Evolutionary conservation across 2,888 invertebrate species (phyloP), one percentile per base, ranked within the genome.

Genomic region (Orthosia gracilis): DNA sequence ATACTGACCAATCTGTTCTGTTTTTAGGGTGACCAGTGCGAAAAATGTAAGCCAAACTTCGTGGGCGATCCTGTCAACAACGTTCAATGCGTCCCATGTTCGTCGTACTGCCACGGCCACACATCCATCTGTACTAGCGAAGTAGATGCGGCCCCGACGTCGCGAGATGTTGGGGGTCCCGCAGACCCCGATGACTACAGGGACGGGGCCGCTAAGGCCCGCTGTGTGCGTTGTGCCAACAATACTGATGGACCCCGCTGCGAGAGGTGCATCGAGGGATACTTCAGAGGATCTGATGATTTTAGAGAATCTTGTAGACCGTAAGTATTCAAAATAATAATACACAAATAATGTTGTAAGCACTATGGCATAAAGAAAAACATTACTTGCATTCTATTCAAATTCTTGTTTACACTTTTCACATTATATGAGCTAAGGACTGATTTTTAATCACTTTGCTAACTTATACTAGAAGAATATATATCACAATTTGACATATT

Each of bases 11-110:
- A 49, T n/a, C 5, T 12, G 0, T 66, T 61, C 61, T 18, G n/a
- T 68, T 23, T 55, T 13, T 92, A 98, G 97, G 99, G 99, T 9
- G 97, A 97, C n/a, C 98, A 98, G 92, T 99, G 99, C 91, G 98
- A 99, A 89, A 98, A 98, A 92, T 99, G 99, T 92, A 97, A 98
- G 91, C 98, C 98, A 0, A 97, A 99, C 72, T 99, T 98, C 94
- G 99, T 99, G 45, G 99, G 99, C 15, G 98, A 99, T 94, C 99
- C 99, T 0, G 97, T 98, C 49, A 98, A 98, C 90, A 98, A 98
- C 57, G 98, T 98, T 0, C 97, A 97, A 82, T 99, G 99, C 91
- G 97, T 98, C 57, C 98, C 99, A 0, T 99, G 99, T 90, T 95
- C 97, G 2, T 98, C 98, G 80, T 99, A 98, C 94, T 99, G 99